Percentiles rank a stretch among this genome's conserved stretches.
Conservation (phyloP, 1,140 invertebrate species). For the Halictus rubicundus region DNA sequence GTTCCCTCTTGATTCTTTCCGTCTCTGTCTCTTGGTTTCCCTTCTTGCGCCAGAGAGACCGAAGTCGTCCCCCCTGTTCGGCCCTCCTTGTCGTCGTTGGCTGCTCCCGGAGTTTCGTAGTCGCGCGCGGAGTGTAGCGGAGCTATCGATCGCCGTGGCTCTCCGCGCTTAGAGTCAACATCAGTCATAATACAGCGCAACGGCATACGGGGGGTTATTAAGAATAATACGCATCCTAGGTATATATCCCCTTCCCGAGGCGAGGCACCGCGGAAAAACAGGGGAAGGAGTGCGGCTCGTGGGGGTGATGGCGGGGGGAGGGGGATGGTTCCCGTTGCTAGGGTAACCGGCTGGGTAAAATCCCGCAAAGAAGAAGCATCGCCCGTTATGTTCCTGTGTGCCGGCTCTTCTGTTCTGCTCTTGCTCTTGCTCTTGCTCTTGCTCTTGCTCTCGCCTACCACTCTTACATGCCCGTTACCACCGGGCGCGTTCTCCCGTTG, state of each 20-base stretch:
- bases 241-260: conserved; percentile 61
- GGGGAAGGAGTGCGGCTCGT: conserved; percentile 57
- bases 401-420: conserved; percentile 31
- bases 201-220: conserved; percentile 78
- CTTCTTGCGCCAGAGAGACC: not conserved
- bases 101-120: conserved; percentile 35
- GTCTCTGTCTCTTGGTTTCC: conserved; percentile 16
- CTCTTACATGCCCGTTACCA: too few species aligned
- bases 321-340: conserved; percentile 69
- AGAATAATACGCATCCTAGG: conserved; percentile 81
- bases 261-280: conserved; percentile 43
- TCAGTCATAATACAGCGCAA: conserved; percentile 80
- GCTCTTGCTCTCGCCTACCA: conserved; percentile 37
- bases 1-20: conserved; percentile 11
- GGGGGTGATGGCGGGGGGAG: conserved; percentile 44
- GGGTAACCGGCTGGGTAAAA: conserved; percentile 80
- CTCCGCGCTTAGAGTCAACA: conserved; percentile 78
- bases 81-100: conserved; percentile 43
- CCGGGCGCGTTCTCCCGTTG: conserved; percentile 56
- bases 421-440: conserved; percentile 25
- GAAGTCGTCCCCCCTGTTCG: conserved; percentile 23
- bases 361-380: conserved; percentile 78
- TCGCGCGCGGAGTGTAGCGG: conserved; percentile 53
- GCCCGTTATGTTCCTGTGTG: conserved; percentile 51
- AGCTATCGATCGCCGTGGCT: conserved; percentile 76